Conservation (phyloP, 1,140 invertebrate genomes). For the Euwallacea fornicatus region DNA sequence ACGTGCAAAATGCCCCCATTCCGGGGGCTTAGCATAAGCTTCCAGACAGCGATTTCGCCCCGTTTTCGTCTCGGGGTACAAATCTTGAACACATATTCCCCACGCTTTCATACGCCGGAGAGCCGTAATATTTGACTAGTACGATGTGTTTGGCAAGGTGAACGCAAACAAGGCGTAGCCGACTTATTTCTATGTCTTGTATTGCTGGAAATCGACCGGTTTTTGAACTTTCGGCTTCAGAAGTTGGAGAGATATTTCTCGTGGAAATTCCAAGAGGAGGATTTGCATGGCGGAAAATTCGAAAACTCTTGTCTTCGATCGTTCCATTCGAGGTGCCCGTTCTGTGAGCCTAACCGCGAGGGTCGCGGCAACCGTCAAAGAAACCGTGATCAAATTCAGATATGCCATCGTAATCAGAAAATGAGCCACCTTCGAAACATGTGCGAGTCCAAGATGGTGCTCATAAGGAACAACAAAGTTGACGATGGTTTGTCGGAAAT, state of each 20-base stretch:
- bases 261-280: too few species aligned
- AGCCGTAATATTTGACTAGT: slow-evolving; percentile 20
- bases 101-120: slow-evolving; percentile 8
- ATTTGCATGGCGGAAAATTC: too few species aligned
- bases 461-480: background rate
- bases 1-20: slow-evolving; percentile 32
- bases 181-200: background rate
- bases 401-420: too few species aligned
- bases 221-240: too few species aligned
- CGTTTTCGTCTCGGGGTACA: slow-evolving; percentile 30
- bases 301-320: too few species aligned
- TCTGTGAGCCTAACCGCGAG: too few species aligned
- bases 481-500: background rate
- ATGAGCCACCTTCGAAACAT: too few species aligned
- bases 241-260: too few species aligned
- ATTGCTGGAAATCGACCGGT: too few species aligned
- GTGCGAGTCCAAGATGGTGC: background rate
- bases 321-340: too few species aligned
- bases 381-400: too few species aligned
- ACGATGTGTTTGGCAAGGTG: slow-evolving; percentile 1
- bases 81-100: slow-evolving; percentile 30
- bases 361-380: too few species aligned
- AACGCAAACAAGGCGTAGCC: background rate
- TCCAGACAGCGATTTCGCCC: slow-evolving; percentile 29
- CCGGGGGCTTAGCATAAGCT: slow-evolving; percentile 28